phyloP scores from a whole-genome alignment of 2,113 vertebrate genomes.

The Artemisiospiza belli region DNA sequence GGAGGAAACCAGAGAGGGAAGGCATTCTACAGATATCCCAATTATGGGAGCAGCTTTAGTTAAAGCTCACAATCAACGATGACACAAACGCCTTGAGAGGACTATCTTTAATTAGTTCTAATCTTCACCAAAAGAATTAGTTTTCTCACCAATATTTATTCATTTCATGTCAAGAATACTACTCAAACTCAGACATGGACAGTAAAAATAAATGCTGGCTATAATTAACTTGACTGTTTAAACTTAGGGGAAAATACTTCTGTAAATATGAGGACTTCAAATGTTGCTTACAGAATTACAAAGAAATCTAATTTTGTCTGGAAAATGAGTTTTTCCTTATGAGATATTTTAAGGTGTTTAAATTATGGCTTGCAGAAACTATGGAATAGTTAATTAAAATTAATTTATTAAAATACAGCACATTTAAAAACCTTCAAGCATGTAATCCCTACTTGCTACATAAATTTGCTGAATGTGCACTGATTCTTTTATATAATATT shows the following conservation, averaged over 20 bases:
- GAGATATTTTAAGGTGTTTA: background rate
- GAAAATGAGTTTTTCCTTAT: background rate
- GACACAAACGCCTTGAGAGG: background rate
- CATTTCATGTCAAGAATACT: background rate
- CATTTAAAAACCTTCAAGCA: background rate
- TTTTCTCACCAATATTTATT: background rate
- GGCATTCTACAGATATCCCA: background rate
- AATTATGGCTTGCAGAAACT: background rate
- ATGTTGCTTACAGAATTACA: background rate
- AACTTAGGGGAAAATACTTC: background rate
- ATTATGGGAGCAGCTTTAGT: conserved; percentile 21
- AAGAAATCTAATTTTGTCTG: background rate
- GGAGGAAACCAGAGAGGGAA: conserved; percentile 47
- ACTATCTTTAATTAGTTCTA: background rate
- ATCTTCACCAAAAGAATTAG: background rate
- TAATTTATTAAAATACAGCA: background rate
- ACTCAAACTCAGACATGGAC: background rate
- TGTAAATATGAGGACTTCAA: background rate
- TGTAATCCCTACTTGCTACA: background rate
- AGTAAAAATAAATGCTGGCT: background rate
- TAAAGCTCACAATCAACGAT: conserved; percentile 11
- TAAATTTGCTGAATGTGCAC: background rate
- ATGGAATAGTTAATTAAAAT: background rate
- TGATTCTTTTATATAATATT: background rate
- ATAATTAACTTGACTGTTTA: background rate